phyloP scores from a whole-genome alignment of 2,113 vertebrate species.

The Prietella phreatophila region DNA sequence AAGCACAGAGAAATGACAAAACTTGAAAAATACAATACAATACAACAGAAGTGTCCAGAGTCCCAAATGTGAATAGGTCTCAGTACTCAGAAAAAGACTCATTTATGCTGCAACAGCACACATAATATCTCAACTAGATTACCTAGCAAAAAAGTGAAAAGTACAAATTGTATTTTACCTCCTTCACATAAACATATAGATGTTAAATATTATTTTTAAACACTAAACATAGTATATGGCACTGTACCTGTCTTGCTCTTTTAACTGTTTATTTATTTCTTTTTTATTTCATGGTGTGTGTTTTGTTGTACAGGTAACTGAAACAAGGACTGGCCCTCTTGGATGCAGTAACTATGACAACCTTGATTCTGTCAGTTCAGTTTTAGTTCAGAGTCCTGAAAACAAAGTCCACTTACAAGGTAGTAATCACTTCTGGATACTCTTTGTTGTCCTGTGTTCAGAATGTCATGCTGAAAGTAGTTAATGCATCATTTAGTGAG shows the following conservation, averaged over 20 bases:
- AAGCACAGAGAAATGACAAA: not conserved
- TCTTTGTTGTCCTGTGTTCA: not conserved
- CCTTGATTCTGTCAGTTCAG: slow-evolving; percentile 97
- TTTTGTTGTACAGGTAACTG: slow-evolving; percentile 86
- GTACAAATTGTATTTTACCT: not conserved
- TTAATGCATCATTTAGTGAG: not conserved
- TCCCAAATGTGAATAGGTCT: not conserved
- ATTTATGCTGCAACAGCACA: not conserved
- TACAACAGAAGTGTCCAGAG: not conserved
- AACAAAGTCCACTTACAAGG: slow-evolving; percentile 98
- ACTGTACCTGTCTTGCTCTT: slow-evolving; percentile 7
- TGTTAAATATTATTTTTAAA: not conserved
- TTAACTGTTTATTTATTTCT: not conserved
- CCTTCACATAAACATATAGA: not conserved
- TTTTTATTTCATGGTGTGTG: slow-evolving; percentile 36
- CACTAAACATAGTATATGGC: not conserved
- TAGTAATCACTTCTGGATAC: slow-evolving; percentile 58
- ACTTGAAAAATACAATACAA: not conserved
- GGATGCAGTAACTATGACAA: slow-evolving; percentile 99
- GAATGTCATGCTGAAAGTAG: not conserved
- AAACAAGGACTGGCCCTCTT: slow-evolving; percentile 94
- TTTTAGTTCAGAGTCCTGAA: slow-evolving; percentile 97
- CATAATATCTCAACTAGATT: too few relatives aligned
- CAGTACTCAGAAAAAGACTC: not conserved
- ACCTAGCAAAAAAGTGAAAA: not conserved